These are phyloP conservation scores for Atta texana DNA, from an alignment of 1,140 invertebrate genomes.

Conservation along the genomic window DNA sequence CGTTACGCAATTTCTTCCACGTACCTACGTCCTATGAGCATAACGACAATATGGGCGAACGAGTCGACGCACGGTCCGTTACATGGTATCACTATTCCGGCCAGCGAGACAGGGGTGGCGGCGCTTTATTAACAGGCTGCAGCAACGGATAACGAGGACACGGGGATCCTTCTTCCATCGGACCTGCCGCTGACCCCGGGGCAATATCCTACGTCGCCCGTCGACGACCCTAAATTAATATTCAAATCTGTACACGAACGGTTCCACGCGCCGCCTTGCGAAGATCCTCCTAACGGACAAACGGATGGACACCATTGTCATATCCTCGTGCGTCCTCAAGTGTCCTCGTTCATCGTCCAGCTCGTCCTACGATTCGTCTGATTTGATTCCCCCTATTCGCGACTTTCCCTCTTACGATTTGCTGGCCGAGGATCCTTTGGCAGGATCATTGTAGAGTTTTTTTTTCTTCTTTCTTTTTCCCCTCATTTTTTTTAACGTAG, in stretches of 20 bases:
- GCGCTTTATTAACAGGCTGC: constrained; percentile 72
- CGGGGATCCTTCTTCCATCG: constrained; percentile 68
- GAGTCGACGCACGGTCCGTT: constrained; percentile 56
- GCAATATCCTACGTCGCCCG: constrained; percentile 72
- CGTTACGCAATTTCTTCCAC: constrained; percentile 57
- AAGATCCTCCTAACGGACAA: constrained; percentile 72
- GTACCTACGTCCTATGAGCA: background rate
- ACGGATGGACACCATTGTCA: constrained; percentile 70
- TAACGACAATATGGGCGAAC: constrained; percentile 9
- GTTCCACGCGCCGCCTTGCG: constrained; percentile 56
- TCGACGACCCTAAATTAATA: constrained; percentile 82
- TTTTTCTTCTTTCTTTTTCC: constrained; percentile 29
- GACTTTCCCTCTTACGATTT: constrained; percentile 42
- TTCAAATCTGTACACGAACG: constrained; percentile 82
- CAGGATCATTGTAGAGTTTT: constrained; percentile 37
- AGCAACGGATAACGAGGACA: constrained; percentile 69
- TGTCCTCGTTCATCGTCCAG: constrained; percentile 65
- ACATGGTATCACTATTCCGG: constrained; percentile 54
- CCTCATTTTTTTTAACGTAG: background rate
- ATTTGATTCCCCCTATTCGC: constrained; percentile 54
- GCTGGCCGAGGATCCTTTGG: constrained; percentile 56
- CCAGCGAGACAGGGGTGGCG: constrained; percentile 46
- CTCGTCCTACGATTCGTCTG: constrained; percentile 71
- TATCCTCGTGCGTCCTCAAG: constrained; percentile 63
- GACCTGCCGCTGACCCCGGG: constrained; percentile 74